phyloP scores from a whole-genome alignment of 2,888 invertebrate genomes.

The Aphidius colemani region DNA sequence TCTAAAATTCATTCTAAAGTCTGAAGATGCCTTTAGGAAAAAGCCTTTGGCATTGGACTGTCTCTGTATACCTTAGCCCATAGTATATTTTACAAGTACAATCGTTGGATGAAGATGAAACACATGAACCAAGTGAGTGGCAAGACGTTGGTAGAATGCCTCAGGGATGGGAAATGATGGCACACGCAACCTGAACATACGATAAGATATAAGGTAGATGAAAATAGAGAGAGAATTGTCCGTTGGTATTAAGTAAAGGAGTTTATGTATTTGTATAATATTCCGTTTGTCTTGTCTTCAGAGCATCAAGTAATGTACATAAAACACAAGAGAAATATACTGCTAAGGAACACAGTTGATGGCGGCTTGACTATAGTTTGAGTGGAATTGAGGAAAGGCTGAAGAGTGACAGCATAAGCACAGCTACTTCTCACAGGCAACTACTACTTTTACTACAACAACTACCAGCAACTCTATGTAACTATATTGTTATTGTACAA shows the following conservation, averaged over 20 bases:
- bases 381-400: conserved; percentile 32
- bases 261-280: conserved; percentile 59
- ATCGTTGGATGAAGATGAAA: conserved; percentile 33
- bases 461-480: too few relatives aligned
- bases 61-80: conserved; percentile 31
- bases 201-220: conserved; percentile 30
- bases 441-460: conserved; percentile 36
- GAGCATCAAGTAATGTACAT: conserved; percentile 60
- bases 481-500: conserved; percentile 59
- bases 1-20: conserved; percentile 46
- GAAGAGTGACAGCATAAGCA: conserved; percentile 35
- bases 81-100: conserved; percentile 51
- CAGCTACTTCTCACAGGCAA: conserved; percentile 41
- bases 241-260: not conserved
- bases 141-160: conserved; percentile 41
- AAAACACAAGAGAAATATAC: conserved; percentile 39
- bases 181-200: not conserved
- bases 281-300: conserved; percentile 61
- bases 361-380: conserved; percentile 35
- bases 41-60: conserved; percentile 47
- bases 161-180: conserved; percentile 32
- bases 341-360: conserved; percentile 34
- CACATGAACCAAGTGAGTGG: too few relatives aligned
- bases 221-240: conserved; percentile 11
- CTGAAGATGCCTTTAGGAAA: conserved; percentile 20